phyloP scores from a whole-genome alignment of 1,140 invertebrate species.

The Drosophila triauraria region DNA sequence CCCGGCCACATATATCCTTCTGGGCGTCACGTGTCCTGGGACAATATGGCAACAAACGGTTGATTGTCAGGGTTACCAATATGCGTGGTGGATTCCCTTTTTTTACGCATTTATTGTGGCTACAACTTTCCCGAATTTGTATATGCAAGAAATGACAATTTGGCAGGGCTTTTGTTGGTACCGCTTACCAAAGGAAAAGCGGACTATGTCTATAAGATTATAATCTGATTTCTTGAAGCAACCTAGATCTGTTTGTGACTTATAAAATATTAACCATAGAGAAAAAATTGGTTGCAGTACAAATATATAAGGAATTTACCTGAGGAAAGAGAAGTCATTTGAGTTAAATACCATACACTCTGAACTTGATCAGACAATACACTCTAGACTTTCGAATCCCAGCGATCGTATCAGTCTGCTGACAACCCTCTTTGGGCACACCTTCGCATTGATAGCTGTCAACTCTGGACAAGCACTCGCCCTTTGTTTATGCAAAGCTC shows the following conservation, averaged over 20 bases:
- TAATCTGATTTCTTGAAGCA: conserved; percentile 1
- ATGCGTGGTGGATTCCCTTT: conserved; percentile 28
- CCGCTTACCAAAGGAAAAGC: neutral
- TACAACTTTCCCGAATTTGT: conserved; percentile 10
- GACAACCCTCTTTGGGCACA: conserved; percentile 16
- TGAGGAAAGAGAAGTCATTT: no score
- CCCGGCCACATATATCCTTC: conserved; percentile 15
- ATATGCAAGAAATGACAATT: conserved; percentile 14
- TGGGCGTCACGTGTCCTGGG: conserved; percentile 63
- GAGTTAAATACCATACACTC: no score
- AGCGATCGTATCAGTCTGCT: neutral
- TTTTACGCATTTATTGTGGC: conserved; percentile 29
- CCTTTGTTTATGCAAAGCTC: conserved; percentile 64
- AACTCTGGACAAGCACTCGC: conserved; percentile 32
- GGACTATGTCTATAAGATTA: conserved; percentile 2
- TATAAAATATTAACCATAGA: neutral
- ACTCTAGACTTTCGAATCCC: no score
- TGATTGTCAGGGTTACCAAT: conserved; percentile 66
- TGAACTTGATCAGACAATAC: no score
- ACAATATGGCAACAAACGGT: conserved; percentile 72
- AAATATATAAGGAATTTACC: no score
- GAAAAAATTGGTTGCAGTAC: neutral
- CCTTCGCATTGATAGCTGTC: conserved; percentile 40
- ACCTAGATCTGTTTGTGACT: no score
- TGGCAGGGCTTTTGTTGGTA: neutral